Percentiles rank a stretch among this genome's conserved stretches.
Conservation (phyloP, 2,797 vertebrate species). For the Peromyscus melanophrys region DNA sequence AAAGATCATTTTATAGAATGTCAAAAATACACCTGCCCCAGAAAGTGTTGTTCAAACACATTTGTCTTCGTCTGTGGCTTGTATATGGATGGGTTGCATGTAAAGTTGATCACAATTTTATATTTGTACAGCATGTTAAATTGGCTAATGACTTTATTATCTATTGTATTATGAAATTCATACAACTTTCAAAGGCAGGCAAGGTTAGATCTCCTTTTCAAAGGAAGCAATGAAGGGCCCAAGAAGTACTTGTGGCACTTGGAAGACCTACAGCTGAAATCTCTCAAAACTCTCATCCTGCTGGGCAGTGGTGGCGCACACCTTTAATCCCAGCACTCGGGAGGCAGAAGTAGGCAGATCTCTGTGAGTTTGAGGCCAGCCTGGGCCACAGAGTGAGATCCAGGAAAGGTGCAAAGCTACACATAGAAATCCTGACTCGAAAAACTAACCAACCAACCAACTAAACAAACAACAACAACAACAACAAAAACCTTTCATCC, state of each 20-base stretch:
- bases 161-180: conserved; percentile 44
- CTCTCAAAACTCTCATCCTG: background rate
- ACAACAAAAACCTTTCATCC: background rate
- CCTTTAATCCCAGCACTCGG: no score
- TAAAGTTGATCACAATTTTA: conserved; percentile 19
- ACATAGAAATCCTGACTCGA: no score
- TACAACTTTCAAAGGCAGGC: conserved; percentile 16
- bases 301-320: no score
- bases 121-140: conserved; percentile 21
- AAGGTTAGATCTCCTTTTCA: conserved; percentile 34
- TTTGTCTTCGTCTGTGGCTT: background rate
- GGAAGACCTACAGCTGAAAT: background rate
- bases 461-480: no score
- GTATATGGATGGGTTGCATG: background rate
- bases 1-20: conserved; percentile 53
- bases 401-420: no score
- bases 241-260: background rate
- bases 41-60: background rate
- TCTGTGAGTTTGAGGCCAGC: no score
- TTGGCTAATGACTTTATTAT: conserved; percentile 30
- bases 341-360: no score
- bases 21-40: background rate
- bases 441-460: no score
- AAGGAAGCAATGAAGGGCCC: background rate
- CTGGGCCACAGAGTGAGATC: no score